A percentile compares a stretch with the other conserved stretches of the same genome.
Conservation (phyloP, 2,113 vertebrate species). For the Plectropomus leopardus region DNA sequence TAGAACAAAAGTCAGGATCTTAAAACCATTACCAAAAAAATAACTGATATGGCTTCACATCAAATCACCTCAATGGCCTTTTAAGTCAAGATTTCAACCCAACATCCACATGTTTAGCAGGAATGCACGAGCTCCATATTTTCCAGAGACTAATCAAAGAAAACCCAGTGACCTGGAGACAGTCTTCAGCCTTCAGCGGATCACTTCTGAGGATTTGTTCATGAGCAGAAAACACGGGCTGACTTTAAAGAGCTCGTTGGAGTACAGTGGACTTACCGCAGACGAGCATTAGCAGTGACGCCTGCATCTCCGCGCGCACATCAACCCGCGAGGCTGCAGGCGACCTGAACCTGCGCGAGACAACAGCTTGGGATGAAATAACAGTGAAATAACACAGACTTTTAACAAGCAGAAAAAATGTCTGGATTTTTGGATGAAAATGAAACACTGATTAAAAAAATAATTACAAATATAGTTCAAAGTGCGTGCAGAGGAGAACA, state of each 20-base stretch:
- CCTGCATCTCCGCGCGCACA: slow-evolving; percentile 65
- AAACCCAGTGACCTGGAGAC: slow-evolving; percentile 57
- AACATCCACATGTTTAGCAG: not conserved
- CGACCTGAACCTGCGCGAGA: slow-evolving; percentile 58
- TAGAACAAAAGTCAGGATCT: not conserved
- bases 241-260: slow-evolving; percentile 51
- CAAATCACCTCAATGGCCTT: not conserved
- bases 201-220: slow-evolving; percentile 50
- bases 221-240: slow-evolving; percentile 28
- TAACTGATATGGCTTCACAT: not conserved
- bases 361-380: not conserved
- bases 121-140: not conserved
- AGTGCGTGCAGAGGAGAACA: not conserved
- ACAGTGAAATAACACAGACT: not conserved
- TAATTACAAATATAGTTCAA: too few species aligned
- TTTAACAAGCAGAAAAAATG: not conserved
- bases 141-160: slow-evolving; percentile 47
- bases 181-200: slow-evolving; percentile 5
- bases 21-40: not conserved
- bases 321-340: slow-evolving; percentile 29
- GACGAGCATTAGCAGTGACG: slow-evolving; percentile 61
- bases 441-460: not conserved
- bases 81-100: not conserved
- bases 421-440: too few species aligned
- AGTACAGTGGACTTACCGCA: slow-evolving; percentile 71